These are phyloP conservation scores for Cheilosia variabilis DNA, from an alignment of 2,888 invertebrate genomes.

Conservation along the genomic window DNA sequence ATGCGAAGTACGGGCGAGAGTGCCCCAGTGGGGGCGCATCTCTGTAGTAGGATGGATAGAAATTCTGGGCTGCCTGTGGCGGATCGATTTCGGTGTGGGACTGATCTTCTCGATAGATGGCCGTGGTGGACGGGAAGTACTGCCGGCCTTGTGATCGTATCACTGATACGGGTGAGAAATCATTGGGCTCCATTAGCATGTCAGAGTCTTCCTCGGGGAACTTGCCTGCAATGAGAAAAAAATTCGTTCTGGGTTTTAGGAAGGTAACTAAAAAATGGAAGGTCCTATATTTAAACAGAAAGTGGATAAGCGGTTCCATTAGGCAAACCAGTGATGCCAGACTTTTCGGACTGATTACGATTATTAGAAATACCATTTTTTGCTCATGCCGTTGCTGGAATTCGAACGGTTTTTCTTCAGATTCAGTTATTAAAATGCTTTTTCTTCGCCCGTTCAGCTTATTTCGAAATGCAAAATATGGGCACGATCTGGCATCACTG, in stretches of 20 bases:
- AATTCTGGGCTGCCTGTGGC: conserved; percentile 87
- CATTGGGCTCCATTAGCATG: conserved; percentile 84
- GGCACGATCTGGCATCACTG: too few relatives aligned
- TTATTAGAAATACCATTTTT: too few relatives aligned
- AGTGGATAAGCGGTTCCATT: too few relatives aligned
- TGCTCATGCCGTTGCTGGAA: too few relatives aligned
- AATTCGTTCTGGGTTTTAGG: not conserved
- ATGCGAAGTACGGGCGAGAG: conserved; percentile 86
- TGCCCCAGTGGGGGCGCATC: conserved; percentile 86
- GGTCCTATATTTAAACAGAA: not conserved
- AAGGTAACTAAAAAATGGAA: not conserved
- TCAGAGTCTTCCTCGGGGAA: conserved; percentile 83
- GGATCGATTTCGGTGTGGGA: conserved; percentile 77
- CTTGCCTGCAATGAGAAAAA: conserved; percentile 78
- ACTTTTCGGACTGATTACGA: too few relatives aligned
- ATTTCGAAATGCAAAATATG: too few relatives aligned
- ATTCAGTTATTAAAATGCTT: too few relatives aligned
- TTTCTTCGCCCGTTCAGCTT: too few relatives aligned
- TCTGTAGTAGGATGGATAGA: conserved; percentile 91
- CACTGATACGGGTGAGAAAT: conserved; percentile 80
- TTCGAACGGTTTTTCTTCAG: too few relatives aligned
- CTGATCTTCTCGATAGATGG: conserved; percentile 76
- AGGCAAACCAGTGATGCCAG: too few relatives aligned
- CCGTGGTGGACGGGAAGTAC: conserved; percentile 79
- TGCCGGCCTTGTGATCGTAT: conserved; percentile 82